Evolutionary conservation across 2,888 invertebrate species (phyloP), one percentile per base, ranked within the genome.

Genomic region (Lepidochitona cinerea): DNA sequence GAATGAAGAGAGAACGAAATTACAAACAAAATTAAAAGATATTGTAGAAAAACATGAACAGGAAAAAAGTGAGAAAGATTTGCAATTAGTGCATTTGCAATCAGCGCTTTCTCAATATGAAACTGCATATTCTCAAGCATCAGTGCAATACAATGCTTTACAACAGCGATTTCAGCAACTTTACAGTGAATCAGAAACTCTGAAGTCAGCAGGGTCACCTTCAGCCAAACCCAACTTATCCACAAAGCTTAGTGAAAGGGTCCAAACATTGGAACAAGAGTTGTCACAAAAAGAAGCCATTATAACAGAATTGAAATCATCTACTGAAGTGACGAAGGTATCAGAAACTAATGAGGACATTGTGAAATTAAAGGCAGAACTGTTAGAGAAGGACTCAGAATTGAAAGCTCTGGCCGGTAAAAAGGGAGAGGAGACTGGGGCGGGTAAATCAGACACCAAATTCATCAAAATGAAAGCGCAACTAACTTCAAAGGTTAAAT

Each of bases 351-450:
- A 18, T n/a, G 59, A 70, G n/a, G 41, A 67, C 14, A 90, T 93
- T 93, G 77, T 94, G 94, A 91, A 93, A 94, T 92, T 93, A 93
- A 88, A 92, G 91, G 78, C 89, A 94, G n/a, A 92, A 91, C 73
- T 91, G 94, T 94, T 89, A 92, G 93, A 75, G 90, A 92, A 37
- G 82, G 92, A 70, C 92, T 92, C 84, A 91, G 93, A 84, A 54
- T 33, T 75, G 29, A 79, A 81, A 37, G 75, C 77, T 32, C 37
- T 72, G 41, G 37, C 74, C 29, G 81, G 75, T 29, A 29, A 59
- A 59, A 29, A 29, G 23, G 41, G 41, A 41, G 23, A 23, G 14
- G 81, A 80, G 26, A 68, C 37, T 53, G 76, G 76, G 32, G 79
- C 75, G 12, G 71, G 73, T 14, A 84, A 83, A 71, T 76, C 76